phyloP scores from a whole-genome alignment of 64 coral and sea anemone genomes.

The Actinia tenebrosa region DNA sequence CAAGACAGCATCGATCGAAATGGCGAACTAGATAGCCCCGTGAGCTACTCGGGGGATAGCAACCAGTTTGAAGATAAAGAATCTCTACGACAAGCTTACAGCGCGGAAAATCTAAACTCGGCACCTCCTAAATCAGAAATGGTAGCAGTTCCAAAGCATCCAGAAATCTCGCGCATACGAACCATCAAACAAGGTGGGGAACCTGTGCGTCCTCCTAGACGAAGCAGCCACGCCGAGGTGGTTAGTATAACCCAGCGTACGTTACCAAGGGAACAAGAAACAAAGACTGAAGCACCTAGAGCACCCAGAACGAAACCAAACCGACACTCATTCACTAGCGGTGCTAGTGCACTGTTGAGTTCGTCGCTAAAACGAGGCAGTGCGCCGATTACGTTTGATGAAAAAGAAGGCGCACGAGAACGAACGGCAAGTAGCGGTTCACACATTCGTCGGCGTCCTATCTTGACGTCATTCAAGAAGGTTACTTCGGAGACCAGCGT shows the following conservation, averaged over 20 bases:
- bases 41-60: background rate
- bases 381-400: slow-evolving; percentile 12
- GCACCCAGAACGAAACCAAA: background rate
- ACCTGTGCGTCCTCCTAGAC: background rate
- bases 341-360: background rate
- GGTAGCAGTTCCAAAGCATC: background rate
- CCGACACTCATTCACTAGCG: slow-evolving; percentile 6
- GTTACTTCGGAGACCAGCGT: slow-evolving; percentile 62
- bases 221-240: background rate
- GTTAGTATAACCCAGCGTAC: background rate
- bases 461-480: slow-evolving; percentile 62
- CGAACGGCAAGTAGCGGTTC: slow-evolving; percentile 14
- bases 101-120: slow-evolving; percentile 45
- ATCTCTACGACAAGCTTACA: slow-evolving; percentile 34
- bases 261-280: background rate
- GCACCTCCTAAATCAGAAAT: background rate
- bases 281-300: background rate
- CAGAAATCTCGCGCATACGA: background rate
- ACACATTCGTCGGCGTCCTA: slow-evolving; percentile 55
- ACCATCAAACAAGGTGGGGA: slow-evolving; percentile 16
- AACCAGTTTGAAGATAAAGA: background rate
- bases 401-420: slow-evolving; percentile 28
- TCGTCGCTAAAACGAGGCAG: slow-evolving; percentile 10
- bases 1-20: slow-evolving; percentile 11
- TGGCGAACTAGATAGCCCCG: background rate